Base-by-base conservation (phyloP, 1,140 invertebrate genomes). In the Tetragnatha versicolor region DNA sequence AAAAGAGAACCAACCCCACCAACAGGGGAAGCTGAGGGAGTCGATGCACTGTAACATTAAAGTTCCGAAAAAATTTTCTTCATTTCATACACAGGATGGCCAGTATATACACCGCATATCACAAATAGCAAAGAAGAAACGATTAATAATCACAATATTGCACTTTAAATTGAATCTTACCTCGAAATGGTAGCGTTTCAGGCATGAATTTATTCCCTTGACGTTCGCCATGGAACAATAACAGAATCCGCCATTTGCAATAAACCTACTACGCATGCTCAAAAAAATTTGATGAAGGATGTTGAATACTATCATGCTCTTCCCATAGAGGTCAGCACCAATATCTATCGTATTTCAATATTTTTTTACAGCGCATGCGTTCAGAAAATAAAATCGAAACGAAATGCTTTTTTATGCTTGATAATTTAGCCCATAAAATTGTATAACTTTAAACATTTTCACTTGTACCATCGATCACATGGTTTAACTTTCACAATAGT, bases 191-290 rank as follows among this genome's bases (percentile, higher is more conserved):
- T 86, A 87, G 86, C 87, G 87, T 87, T 88, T 87, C 86, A 86
- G 85, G 85, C 87, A 89, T 87, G 88, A 89, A 88, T 89, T 87
- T 86, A 87, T 87, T 87, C 87, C 87, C 89, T 88, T 89, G 86
- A 88, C 88, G 87, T 88, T 90, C 89, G 88, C 89, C 89, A 89
- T 90, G 88, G 89, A 90, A 91, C 90, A 91, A 91, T 91, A 91
- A 91, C 90, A 91, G 90, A 88, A 87, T 89, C 89, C 89, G 90
- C 90, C 90, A 91, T 91, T 91, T 91, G 90, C 90, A 91, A 90
- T 90, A 88, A 87, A 85, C 85, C 82, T 85, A 88, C 87, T 87
- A 88, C 89, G 89, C 90, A 89, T 90, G 89, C 88, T 88, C 88
- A 88, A 87, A 88, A 66, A 87, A 88, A 88, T 88, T 86, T 69